These are phyloP conservation scores for Plodia interpunctella DNA, from an alignment of 1,140 invertebrate species.

Conservation along the genomic window DNA sequence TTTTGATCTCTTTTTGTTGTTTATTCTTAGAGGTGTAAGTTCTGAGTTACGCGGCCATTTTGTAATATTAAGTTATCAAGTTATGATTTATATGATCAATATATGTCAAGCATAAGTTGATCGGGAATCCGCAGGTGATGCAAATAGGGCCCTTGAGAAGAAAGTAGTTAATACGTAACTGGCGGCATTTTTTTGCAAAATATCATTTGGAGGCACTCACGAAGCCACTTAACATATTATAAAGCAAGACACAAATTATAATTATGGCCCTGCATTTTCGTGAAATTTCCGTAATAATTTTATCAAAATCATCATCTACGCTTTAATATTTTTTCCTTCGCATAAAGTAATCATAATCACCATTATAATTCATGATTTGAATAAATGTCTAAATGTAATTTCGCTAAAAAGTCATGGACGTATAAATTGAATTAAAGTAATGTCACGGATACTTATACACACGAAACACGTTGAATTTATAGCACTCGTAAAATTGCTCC, in stretches of 20 bases:
- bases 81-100: constrained; percentile 37
- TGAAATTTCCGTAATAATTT: not conserved
- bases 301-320: no score
- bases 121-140: constrained; percentile 13
- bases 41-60: constrained; percentile 16
- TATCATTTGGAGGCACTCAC: not conserved
- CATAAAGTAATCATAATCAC: no score
- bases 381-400: not conserved
- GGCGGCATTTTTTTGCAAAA: not conserved
- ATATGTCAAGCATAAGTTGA: constrained; percentile 26
- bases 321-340: no score
- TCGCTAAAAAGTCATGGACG: not conserved
- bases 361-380: not conserved
- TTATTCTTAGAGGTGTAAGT: constrained; percentile 13
- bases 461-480: not conserved
- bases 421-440: constrained; percentile 2
- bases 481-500: not conserved
- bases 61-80: constrained; percentile 44
- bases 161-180: constrained; percentile 5
- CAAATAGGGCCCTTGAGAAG: constrained; percentile 7
- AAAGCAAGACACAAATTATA: not conserved
- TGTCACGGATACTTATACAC: not conserved
- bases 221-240: not conserved
- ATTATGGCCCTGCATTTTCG: not conserved
- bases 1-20: not conserved